Conservation (phyloP, 2,113 vertebrate genomes). For the Syrmaticus mikado region DNA sequence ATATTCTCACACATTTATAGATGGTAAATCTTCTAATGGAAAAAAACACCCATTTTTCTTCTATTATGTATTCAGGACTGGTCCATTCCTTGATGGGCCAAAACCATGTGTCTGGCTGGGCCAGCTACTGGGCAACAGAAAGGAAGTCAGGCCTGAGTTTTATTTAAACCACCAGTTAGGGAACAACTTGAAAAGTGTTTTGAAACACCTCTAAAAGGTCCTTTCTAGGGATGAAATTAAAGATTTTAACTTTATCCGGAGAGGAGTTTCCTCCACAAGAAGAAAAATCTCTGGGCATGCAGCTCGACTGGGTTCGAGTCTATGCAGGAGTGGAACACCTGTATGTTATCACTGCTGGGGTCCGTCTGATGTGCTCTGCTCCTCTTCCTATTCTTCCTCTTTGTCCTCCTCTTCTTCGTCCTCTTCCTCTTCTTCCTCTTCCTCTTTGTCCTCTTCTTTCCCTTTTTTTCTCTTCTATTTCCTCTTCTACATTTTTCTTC, state of each 20-base stretch:
- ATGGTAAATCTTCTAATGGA: constrained; percentile 81
- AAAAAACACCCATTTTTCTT: constrained; percentile 55
- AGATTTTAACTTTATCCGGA: accelerated
- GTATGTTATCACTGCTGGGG: background rate
- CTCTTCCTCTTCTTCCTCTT: too few species aligned
- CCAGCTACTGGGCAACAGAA: accelerated
- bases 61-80: background rate
- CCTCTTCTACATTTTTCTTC: too few species aligned
- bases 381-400: background rate
- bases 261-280: accelerated
- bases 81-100: background rate
- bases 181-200: background rate
- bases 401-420: background rate
- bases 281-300: accelerated
- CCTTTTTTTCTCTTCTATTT: too few species aligned
- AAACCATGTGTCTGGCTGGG: background rate
- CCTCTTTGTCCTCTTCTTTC: too few species aligned
- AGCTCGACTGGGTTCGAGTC: accelerated
- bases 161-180: background rate
- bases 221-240: background rate
- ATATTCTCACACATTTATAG: constrained; percentile 82
- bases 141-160: accelerated
- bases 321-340: background rate
- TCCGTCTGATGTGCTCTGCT: background rate
- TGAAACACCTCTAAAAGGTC: background rate